Evolutionary conservation across 2,888 invertebrate genomes (phyloP), one percentile per base, ranked within the genome.

Genomic region (Netelia virgata): DNA sequence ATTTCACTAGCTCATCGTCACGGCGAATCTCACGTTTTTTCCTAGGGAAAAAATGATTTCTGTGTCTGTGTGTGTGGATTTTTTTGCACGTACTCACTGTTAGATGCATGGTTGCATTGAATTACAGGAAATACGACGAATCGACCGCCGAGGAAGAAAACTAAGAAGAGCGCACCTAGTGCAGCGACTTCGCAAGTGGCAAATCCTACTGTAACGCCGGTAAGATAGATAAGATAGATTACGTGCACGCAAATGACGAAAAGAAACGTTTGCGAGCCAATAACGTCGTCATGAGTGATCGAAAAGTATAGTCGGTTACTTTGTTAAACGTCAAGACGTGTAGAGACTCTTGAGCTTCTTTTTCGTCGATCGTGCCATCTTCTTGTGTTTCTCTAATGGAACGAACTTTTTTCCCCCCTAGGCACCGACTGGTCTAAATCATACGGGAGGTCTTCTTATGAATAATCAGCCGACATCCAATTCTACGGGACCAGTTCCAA

Each of bases 91-190:
- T 88, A 86, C 81, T 89, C 86, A 88, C 86, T 84, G 86, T 85
- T 89, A 89, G 90, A 88, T 89, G 90, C 89, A 90, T 81, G 89
- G 80, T 91, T 88, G 90, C 90, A 87, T 93, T 91, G 80, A 89
- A 90, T 92, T 93, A 80, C 92, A 93, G 93, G 93, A 63, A 92
- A 91, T 83, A 85, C 91, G 81, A 87, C 92, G 72, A 94, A 90
- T 91, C 94, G 95, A 86, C 94, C 94, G 16, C 93, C 94, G 36
- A 94, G 95, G 93, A 95, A 95, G 94, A 95, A 95, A 93, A 88
- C 90, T 84, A 95, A 95, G 94, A 95, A 95, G 92, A 94, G 93
- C 43, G 91, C 88, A 80, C 93, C 90, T 55, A 90, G 85, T 77
- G 86, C 91, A 70, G 89, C 89, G 72, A 86, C 91, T 20, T 75